Conservation (phyloP, 2,888 invertebrate species). For the Spilosoma lubricipeda region DNA sequence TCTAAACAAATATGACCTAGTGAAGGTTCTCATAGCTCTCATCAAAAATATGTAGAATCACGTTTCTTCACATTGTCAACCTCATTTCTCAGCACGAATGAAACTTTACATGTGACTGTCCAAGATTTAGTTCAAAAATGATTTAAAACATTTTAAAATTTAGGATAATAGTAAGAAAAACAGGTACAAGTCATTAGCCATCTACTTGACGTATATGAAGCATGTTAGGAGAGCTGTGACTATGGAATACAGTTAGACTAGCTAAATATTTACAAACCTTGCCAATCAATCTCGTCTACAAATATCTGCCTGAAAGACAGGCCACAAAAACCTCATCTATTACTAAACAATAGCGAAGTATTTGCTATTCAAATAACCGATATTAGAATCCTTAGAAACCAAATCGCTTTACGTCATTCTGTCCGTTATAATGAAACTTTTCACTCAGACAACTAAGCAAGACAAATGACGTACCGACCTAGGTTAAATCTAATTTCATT, state of each 20-base stretch:
- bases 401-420: slow-evolving; percentile 21
- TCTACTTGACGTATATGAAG: neutral
- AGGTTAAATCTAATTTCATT: slow-evolving; percentile 50
- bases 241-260: no score
- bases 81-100: neutral
- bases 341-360: neutral
- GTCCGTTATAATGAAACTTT: slow-evolving; percentile 38
- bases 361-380: slow-evolving; percentile 3
- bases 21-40: no score
- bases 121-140: neutral
- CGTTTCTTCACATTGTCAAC: neutral
- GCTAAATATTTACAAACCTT: no score
- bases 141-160: no score
- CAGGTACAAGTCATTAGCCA: no score
- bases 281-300: neutral
- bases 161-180: no score
- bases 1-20: no score
- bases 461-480: slow-evolving; percentile 56
- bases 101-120: neutral
- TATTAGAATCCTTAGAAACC: slow-evolving; percentile 22
- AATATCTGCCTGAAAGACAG: neutral
- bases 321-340: neutral
- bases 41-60: neutral
- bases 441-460: slow-evolving; percentile 53
- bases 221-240: no score